These are phyloP conservation scores for Leucania comma DNA, from an alignment of 2,888 invertebrate genomes.

Conservation along the genomic window DNA sequence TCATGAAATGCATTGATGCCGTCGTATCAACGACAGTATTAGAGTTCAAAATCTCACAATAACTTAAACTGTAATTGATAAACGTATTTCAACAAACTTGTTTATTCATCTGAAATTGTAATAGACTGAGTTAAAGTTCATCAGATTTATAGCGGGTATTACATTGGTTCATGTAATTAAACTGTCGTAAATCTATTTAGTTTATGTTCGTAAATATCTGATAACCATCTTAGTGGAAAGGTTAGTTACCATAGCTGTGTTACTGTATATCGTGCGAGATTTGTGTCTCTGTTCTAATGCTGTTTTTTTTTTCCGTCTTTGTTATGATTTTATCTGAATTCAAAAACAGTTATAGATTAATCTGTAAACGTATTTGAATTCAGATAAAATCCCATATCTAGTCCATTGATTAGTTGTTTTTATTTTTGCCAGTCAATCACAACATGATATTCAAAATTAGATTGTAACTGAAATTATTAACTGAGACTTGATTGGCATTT, in stretches of 20 bases:
- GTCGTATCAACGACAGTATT: neutral
- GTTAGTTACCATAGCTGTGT: constrained; percentile 2
- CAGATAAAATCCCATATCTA: no score
- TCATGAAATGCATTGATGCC: neutral
- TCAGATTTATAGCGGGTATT: constrained; percentile 16
- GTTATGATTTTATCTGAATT: neutral
- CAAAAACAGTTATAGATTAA: no score
- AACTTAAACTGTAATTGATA: constrained; percentile 13
- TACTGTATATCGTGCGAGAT: neutral
- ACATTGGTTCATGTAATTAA: constrained; percentile 4
- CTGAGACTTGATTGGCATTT: no score
- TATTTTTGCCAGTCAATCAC: neutral
- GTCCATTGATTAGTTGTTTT: neutral
- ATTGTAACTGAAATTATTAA: no score
- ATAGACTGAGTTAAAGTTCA: constrained; percentile 3
- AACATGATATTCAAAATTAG: no score
- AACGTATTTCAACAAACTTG: constrained; percentile 11
- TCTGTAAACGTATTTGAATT: no score
- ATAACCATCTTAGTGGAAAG: neutral
- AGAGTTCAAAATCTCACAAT: constrained; percentile 16
- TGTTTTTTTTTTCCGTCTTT: no score
- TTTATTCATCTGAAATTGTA: neutral
- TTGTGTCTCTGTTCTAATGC: neutral
- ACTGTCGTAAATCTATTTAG: constrained; percentile 16
- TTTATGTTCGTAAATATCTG: constrained; percentile 16